These are phyloP conservation scores for Xanthia togata DNA, from an alignment of 2,888 invertebrate genomes.

Conservation along the genomic window DNA sequence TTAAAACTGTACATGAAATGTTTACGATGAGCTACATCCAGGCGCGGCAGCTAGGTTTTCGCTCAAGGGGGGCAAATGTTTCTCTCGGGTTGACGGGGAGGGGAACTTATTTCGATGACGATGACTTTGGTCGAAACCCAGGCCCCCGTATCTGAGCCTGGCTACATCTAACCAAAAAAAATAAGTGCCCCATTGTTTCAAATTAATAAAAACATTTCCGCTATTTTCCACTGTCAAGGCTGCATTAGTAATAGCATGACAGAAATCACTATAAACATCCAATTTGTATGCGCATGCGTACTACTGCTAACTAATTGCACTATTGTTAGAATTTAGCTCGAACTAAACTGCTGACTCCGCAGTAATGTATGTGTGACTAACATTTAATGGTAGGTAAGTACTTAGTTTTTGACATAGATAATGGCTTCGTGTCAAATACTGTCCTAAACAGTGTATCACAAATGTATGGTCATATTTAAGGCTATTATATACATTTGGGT, in stretches of 20 bases:
- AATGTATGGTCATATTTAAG: neutral
- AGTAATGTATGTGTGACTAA: neutral
- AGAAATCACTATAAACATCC: constrained; percentile 26
- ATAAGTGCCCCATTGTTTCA: constrained; percentile 24
- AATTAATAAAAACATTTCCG: constrained; percentile 37
- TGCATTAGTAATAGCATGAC: constrained; percentile 20
- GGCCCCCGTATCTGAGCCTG: neutral
- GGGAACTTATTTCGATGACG: neutral
- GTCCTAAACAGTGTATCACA: neutral
- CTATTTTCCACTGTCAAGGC: constrained; percentile 50
- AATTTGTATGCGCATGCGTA: constrained; percentile 50
- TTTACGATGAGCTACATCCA: neutral
- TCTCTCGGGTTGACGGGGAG: neutral
- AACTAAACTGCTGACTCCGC: constrained; percentile 20
- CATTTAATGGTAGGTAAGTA: neutral
- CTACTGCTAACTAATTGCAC: constrained; percentile 45
- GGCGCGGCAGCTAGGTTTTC: neutral
- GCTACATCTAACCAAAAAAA: constrained; percentile 13
- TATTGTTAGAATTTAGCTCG: constrained; percentile 40
- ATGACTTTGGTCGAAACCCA: neutral
- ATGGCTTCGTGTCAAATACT: neutral
- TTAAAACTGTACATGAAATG: neutral
- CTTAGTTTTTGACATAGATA: neutral
- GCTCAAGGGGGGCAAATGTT: neutral
- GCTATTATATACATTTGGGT: too few relatives aligned